Evolutionary conservation across 2,113 vertebrate species (phyloP), one percentile per base, ranked within the genome.

Genomic region (Rhineura floridana): DNA sequence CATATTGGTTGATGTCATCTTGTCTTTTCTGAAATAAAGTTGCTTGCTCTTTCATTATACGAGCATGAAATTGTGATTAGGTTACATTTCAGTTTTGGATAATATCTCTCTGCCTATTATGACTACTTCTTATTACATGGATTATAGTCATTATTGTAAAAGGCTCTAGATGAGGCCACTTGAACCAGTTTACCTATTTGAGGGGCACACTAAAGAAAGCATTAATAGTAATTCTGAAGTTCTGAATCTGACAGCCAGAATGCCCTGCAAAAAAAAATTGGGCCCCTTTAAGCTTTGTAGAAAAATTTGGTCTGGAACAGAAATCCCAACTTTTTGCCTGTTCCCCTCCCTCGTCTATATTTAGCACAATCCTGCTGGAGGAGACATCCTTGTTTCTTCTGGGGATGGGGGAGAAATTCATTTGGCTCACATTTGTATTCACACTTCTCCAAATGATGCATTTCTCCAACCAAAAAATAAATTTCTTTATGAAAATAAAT

Each of bases 141-240:
- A 2, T 44, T 87, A 10, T 6, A 70, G 77, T 52, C 50, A 6
- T 75, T 88, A 69, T 62, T 87, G 42, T n/a, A 90, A 73, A 84
- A 10, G 12, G 36, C 72, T n/a, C 23, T 46, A 85, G 52, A 62
- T 44, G 15, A 75, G 50, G 17, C 52, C 28, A 75, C 13, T 50
- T 72, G 65, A 63, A 52, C 46, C 33, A 39, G 30, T 72, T 84
- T 36, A 52, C 33, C 70, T n/a, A 69, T 83, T 70, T 44, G 30
- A 83, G 9, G 81, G 30, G 48, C 36, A 70, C 15, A 70, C n/a
- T 83, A 83, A 50, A 70, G 30, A 69, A 3, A n/a, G 44, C 33
- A 65, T 36, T 44, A 75, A 13, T 52, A 19, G 19, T 79, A 55
- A 21, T 79, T 79, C 36, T 55, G 23, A 42, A 79, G 44, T 63